Conservation (phyloP, 2,888 invertebrate species). For the Lypha dubia region DNA sequence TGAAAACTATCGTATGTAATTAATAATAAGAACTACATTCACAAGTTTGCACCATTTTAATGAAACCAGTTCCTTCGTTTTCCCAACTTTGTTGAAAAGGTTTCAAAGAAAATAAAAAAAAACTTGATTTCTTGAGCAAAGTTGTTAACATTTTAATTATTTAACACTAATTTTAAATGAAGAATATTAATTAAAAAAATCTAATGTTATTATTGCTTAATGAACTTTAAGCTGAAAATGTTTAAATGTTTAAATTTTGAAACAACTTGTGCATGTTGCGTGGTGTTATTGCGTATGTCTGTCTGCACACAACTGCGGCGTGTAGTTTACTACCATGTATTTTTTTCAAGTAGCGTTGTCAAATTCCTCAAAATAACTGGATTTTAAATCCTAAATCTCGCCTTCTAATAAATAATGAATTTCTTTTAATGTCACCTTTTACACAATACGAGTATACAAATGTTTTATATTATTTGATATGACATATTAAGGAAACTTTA, state of each 20-base stretch:
- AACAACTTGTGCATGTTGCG: neutral
- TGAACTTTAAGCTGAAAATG: constrained; percentile 14
- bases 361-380: too few relatives aligned
- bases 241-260: neutral
- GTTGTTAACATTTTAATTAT: constrained; percentile 48
- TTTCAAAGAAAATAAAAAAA: constrained; percentile 7
- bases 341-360: too few relatives aligned
- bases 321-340: neutral
- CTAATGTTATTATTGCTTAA: neutral
- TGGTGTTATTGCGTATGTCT: too few relatives aligned
- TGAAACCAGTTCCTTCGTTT: constrained; percentile 43
- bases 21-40: too few relatives aligned
- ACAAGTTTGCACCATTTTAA: constrained; percentile 21
- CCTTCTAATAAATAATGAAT: too few relatives aligned
- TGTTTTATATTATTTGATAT: too few relatives aligned
- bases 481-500: too few relatives aligned
- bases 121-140: constrained; percentile 29
- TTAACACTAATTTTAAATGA: constrained; percentile 16
- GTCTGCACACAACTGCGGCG: neutral
- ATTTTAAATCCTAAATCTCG: too few relatives aligned
- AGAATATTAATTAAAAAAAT: neutral
- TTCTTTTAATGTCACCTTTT: too few relatives aligned
- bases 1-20: too few relatives aligned
- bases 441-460: too few relatives aligned
- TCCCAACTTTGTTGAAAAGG: constrained; percentile 12